Conservation (phyloP, 2,113 vertebrate species). For the Gorilla gorilla region DNA sequence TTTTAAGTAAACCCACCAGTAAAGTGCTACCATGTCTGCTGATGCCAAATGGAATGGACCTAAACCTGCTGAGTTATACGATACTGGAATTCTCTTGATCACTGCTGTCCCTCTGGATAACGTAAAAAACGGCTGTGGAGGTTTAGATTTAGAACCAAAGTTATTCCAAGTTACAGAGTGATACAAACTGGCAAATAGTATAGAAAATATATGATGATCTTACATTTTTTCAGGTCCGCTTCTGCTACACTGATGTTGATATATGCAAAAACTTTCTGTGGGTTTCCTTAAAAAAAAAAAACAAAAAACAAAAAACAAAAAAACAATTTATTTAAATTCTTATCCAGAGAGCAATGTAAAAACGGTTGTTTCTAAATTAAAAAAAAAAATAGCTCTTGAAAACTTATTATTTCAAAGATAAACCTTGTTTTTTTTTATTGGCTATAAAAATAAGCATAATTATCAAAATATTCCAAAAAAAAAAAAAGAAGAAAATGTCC, state of each 20-base stretch:
- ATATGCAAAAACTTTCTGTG: conserved; percentile 93
- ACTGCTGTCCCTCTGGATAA: neutral
- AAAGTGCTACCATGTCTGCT: neutral
- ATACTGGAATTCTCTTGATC: neutral
- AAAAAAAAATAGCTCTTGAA: neutral
- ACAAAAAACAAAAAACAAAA: neutral
- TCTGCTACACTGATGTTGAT: conserved; percentile 91
- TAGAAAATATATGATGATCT: conserved; percentile 54
- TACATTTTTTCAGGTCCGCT: conserved; percentile 90
- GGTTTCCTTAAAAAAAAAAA: conserved; percentile 85
- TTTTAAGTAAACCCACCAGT: neutral
- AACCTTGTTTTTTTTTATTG: neutral
- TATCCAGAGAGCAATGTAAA: neutral
- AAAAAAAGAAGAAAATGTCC: neutral
- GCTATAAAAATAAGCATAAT: neutral
- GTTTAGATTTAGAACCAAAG: conserved; percentile 1
- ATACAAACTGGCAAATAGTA: neutral
- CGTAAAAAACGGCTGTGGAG: neutral
- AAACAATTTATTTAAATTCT: neutral
- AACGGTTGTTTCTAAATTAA: conserved; percentile 1
- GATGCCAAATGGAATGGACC: neutral
- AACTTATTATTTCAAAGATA: conserved; percentile 32
- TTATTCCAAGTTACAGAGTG: conserved; percentile 28
- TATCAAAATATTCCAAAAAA: conserved; percentile 27
- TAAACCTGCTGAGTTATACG: neutral